phyloP scores from a whole-genome alignment of 2,113 vertebrate genomes.

The Sphaerodactylus townsendi region DNA sequence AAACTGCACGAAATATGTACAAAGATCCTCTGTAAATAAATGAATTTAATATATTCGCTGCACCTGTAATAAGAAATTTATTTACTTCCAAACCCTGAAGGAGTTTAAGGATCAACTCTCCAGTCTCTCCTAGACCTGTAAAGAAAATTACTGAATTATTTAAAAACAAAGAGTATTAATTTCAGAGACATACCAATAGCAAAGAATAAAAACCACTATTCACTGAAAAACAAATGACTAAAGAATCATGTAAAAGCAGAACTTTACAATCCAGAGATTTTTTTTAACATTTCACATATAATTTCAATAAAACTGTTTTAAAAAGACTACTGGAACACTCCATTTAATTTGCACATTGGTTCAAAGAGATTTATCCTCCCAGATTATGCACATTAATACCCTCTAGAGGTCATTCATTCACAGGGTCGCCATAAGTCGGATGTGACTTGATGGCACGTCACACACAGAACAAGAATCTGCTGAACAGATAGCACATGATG shows the following conservation, averaged over 20 bases:
- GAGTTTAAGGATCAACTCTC: not conserved
- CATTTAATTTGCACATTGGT: not conserved
- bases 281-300: conserved; percentile 5
- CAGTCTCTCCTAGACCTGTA: conserved; percentile 37
- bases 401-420: not conserved
- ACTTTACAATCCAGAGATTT: not conserved
- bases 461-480: conserved; percentile 18
- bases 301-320: conserved; percentile 8
- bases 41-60: conserved; percentile 2
- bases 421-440: too few relatives aligned
- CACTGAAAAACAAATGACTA: not conserved
- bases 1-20: not conserved
- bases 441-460: too few relatives aligned
- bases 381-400: conserved; percentile 16
- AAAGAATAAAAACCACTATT: not conserved
- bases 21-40: conserved; percentile 31
- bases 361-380: not conserved
- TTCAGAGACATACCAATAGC: not conserved
- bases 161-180: conserved; percentile 13
- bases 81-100: not conserved
- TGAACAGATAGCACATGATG: conserved; percentile 18
- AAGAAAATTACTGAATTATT: conserved; percentile 32
- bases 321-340: not conserved
- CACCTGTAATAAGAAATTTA: conserved; percentile 62
- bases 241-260: not conserved